Conservation (phyloP, 2,113 vertebrate species). For the Corynorhinus townsendii region DNA sequence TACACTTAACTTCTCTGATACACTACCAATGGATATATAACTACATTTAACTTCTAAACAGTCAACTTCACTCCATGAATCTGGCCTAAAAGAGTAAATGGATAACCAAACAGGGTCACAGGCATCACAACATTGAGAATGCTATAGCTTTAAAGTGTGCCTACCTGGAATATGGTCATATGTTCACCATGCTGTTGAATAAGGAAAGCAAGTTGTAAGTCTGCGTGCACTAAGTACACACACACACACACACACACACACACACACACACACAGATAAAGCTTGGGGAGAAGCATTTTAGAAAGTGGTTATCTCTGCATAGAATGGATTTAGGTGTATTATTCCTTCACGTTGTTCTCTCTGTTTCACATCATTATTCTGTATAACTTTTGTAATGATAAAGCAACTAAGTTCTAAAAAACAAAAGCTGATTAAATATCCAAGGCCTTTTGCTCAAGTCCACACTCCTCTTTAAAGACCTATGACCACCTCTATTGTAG, state of each 20-base stretch:
- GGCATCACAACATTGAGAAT: fast-evolving
- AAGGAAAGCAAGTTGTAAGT: background rate
- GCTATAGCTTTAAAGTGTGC: fast-evolving
- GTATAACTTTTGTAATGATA: background rate
- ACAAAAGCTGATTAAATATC: background rate
- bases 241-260: background rate
- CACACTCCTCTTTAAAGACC: background rate
- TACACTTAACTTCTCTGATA: background rate
- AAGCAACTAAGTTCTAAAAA: background rate
- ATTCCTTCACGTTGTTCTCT: background rate
- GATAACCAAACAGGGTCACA: background rate
- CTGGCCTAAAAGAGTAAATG: background rate
- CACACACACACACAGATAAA: background rate
- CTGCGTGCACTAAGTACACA: background rate
- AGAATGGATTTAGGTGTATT: background rate
- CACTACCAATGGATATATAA: fast-evolving
- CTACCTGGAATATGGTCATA: fast-evolving
- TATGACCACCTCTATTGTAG: background rate
- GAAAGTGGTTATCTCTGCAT: background rate
- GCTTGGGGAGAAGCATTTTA: background rate
- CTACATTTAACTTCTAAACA: background rate
- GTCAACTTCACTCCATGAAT: background rate
- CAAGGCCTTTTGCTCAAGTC: background rate
- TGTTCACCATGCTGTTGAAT: too few relatives aligned
- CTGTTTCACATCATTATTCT: background rate